Base-by-base conservation (phyloP, 2,797 vertebrate genomes). In the Nyctalus aviator region DNA sequence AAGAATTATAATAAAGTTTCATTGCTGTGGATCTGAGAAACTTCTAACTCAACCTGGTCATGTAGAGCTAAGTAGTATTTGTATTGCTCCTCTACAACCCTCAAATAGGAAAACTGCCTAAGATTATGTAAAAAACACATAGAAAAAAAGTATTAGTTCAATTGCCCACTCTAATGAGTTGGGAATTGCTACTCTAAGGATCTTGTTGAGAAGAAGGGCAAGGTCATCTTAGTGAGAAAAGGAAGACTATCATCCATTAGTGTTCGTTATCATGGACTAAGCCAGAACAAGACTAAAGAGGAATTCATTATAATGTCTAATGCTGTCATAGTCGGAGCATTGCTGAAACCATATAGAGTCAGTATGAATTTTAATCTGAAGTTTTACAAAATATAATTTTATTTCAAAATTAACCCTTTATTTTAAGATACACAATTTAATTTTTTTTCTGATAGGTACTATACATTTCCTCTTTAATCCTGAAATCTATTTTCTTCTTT, bases 341-440 rank as follows among this genome's bases (percentile, higher is more conserved):
- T 86, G 11, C 8, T 79, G 44, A 93, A 94, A 64, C 13, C 20
- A 77, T 14, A 11, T 3, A 44, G 9, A 32, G 25, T 10, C 13
- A 84, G 9, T 82, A 64, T 23, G 32, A 10, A 30, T 62, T 76
- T n/a, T 55, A 79, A 50, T 66, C 30, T 21, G 79, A 84, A 75
- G 76, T 79, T 32, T 88, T 41, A 62, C 0, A 37, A 76, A 92
- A 30, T 62, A 62, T 62, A 90, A 75, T 12, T 78, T 66, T 75
- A 92, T 44, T 68, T 94, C 37, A 89, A 93, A 95, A 92, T 79
- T 82, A 86, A 57, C 8, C 57, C 8, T 62, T 71, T 55, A 91
- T 66, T 83, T 94, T 23, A 85, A 92, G 86, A 77, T 46, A 72
- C 7, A 11, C 21, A 69, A 50, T 30, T 71, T 44, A 77, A 64